phyloP scores from a whole-genome alignment of 2,888 invertebrate species.

The Chymomyza procnemis region DNA sequence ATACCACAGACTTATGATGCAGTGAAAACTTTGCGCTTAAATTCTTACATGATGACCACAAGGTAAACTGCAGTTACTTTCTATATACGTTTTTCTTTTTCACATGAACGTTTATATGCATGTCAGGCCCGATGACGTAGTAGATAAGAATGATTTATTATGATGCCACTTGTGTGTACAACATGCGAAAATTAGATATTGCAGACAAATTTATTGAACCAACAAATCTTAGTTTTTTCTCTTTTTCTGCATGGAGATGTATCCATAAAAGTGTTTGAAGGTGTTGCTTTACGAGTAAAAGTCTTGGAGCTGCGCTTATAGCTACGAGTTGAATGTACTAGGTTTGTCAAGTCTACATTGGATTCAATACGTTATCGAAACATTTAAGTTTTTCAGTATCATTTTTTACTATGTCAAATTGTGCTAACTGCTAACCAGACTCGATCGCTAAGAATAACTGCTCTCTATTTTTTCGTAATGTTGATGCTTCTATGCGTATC shows the following conservation, averaged over 20 bases:
- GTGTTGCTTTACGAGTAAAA: conserved; percentile 14
- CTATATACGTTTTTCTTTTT: conserved; percentile 1
- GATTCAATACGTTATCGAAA: too few species aligned
- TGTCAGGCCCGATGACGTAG: conserved; percentile 56
- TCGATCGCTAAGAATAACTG: too few species aligned
- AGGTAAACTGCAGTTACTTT: conserved; percentile 62
- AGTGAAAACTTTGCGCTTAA: conserved; percentile 59
- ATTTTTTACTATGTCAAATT: too few species aligned
- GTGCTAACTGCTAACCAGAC: too few species aligned
- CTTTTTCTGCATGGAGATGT: neutral
- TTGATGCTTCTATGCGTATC: too few species aligned
- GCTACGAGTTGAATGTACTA: too few species aligned
- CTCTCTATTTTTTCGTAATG: too few species aligned
- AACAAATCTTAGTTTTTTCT: conserved; percentile 61
- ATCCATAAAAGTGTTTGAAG: conserved; percentile 24
- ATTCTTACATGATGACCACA: conserved; percentile 50
- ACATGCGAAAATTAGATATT: conserved; percentile 71
- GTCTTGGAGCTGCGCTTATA: too few species aligned
- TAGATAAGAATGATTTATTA: conserved; percentile 69
- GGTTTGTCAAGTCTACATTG: too few species aligned
- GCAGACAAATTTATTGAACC: conserved; percentile 69
- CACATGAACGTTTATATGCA: neutral
- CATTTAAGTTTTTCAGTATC: too few species aligned
- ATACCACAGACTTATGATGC: conserved; percentile 39
- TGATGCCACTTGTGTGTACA: conserved; percentile 60